phyloP scores from a whole-genome alignment of 2,888 invertebrate species.

The Diaphora mendica region DNA sequence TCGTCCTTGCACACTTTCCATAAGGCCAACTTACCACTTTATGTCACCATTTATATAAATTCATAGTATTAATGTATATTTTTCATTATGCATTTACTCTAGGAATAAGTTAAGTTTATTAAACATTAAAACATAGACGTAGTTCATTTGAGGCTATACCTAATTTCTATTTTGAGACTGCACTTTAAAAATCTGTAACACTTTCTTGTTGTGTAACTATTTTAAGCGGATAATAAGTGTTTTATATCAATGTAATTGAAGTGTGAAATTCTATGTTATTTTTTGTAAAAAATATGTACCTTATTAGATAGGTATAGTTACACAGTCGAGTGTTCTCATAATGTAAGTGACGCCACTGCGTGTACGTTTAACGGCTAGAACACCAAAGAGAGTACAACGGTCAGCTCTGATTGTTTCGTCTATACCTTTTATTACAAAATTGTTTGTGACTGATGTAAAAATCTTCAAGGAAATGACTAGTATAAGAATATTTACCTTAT shows the following conservation, averaged over 20 bases:
- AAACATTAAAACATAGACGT: slow-evolving; percentile 39
- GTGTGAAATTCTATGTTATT: slow-evolving; percentile 42
- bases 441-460: slow-evolving; percentile 53
- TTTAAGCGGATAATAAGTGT: slow-evolving; percentile 32
- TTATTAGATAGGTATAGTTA: slow-evolving; percentile 49
- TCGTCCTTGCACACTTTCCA: neutral
- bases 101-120: slow-evolving; percentile 43
- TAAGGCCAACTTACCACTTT: slow-evolving; percentile 21
- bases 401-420: slow-evolving; percentile 58
- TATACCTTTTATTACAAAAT: slow-evolving; percentile 57
- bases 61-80: slow-evolving; percentile 35
- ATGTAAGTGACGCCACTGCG: slow-evolving; percentile 56
- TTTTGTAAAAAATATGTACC: slow-evolving; percentile 42
- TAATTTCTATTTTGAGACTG: slow-evolving; percentile 53
- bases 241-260: slow-evolving; percentile 49
- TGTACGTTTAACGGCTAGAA: slow-evolving; percentile 79
- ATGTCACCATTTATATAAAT: slow-evolving; percentile 34
- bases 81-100: slow-evolving; percentile 56
- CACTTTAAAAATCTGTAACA: slow-evolving; percentile 33
- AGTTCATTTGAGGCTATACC: slow-evolving; percentile 57
- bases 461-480: slow-evolving; percentile 54
- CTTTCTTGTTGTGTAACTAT: slow-evolving; percentile 29
- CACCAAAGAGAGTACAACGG: slow-evolving; percentile 76
- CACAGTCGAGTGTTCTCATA: slow-evolving; percentile 49
- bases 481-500: slow-evolving; percentile 33